Conservation (phyloP, 2,888 invertebrate genomes). For the Chymomyza fuscimana region DNA sequence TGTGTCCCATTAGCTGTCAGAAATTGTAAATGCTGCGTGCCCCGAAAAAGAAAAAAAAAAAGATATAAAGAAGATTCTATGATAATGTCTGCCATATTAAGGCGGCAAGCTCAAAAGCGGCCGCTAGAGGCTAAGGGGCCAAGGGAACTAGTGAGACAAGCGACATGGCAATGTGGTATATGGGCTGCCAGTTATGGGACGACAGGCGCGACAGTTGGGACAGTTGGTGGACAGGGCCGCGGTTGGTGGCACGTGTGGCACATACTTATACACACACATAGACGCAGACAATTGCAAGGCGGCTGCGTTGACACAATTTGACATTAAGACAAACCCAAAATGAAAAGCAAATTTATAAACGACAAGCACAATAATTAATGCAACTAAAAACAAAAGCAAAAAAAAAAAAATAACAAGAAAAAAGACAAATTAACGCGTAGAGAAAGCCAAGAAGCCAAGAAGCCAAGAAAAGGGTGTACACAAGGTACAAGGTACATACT, state of each 20-base stretch:
- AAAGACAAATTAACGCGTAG: constrained; percentile 71
- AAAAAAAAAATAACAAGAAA: constrained; percentile 65
- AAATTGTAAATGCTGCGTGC: neutral
- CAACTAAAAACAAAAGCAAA: constrained; percentile 42
- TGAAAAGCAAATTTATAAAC: constrained; percentile 69
- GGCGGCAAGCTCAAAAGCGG: constrained; percentile 37
- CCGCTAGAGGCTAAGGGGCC: constrained; percentile 14
- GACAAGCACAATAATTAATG: constrained; percentile 64
- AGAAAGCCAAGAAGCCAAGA: constrained; percentile 62
- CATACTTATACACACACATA: constrained; percentile 23
- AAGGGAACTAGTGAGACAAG: constrained; percentile 26
- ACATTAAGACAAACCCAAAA: constrained; percentile 70
- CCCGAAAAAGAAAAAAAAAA: neutral
- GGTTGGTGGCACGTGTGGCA: constrained; percentile 18
- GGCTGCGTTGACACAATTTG: constrained; percentile 67
- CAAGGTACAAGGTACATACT: neutral
- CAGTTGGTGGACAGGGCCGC: constrained; percentile 6
- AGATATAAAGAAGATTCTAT: constrained; percentile 18
- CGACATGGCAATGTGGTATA: constrained; percentile 51
- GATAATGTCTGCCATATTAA: constrained; percentile 65
- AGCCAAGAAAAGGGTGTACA: constrained; percentile 7
- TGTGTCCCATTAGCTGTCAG: neutral
- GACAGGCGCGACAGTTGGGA: constrained; percentile 42
- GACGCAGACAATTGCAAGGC: constrained; percentile 60
- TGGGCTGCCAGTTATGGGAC: constrained; percentile 52